These are phyloP conservation scores for Carposina sasakii DNA, from an alignment of 1,140 invertebrate genomes.

Conservation along the genomic window DNA sequence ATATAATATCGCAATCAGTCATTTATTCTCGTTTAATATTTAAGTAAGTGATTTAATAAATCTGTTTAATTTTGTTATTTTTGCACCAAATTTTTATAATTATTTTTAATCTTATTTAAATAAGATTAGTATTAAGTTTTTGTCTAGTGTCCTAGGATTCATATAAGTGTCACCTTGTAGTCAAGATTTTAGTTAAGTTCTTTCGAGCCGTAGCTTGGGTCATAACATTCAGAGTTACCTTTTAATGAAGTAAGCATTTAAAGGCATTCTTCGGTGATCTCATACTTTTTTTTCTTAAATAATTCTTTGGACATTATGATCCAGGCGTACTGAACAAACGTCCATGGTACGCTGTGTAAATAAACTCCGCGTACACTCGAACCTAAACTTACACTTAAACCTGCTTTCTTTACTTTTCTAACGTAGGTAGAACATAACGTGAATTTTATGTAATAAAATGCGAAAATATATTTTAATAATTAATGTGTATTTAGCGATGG, in stretches of 20 bases:
- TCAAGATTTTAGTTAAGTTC: conserved; percentile 62
- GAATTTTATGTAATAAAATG: conserved; percentile 72
- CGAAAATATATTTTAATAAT: conserved; percentile 73
- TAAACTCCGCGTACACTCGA: conserved; percentile 68
- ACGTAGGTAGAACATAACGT: conserved; percentile 70
- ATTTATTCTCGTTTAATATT: conserved; percentile 44
- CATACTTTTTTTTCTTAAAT: conserved; percentile 32
- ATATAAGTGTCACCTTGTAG: conserved; percentile 69
- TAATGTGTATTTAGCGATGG: conserved; percentile 66
- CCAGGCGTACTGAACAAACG: conserved; percentile 57
- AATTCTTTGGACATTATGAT: conserved; percentile 36
- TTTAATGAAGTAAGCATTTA: conserved; percentile 17
- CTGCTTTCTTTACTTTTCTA: conserved; percentile 67
- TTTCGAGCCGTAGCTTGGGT: conserved; percentile 49
- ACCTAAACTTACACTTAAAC: conserved; percentile 60
- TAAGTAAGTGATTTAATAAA: conserved; percentile 49
- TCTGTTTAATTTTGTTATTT: conserved; percentile 50
- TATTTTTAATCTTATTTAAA: no score
- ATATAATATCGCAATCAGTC: conserved; percentile 18
- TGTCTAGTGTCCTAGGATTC: conserved; percentile 63
- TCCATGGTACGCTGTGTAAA: conserved; percentile 70
- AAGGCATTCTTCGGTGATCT: conserved; percentile 41
- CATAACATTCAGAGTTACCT: conserved; percentile 32
- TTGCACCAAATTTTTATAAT: conserved; percentile 68
- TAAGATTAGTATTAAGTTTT: conserved; percentile 65